Conservation (phyloP, 2,888 invertebrate species). For the Cataglyphis livida region DNA sequence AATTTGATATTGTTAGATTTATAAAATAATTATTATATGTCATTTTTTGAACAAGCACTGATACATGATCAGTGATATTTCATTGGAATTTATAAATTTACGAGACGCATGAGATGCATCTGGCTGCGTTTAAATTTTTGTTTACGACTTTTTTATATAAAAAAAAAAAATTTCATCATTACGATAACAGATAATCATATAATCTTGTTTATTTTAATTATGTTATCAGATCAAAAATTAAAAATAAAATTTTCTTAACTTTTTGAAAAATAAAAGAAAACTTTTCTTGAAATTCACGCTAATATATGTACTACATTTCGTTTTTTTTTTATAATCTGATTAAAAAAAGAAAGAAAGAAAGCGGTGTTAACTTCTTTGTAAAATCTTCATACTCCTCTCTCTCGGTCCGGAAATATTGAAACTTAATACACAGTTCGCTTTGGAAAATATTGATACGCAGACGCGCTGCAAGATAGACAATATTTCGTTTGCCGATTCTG, state of each 20-base stretch:
- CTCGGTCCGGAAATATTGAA: not conserved
- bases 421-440: constrained; percentile 18
- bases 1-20: not conserved
- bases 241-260: too few relatives aligned
- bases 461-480: constrained; percentile 6
- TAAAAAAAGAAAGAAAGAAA: not conserved
- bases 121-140: not conserved
- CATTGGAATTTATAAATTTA: not conserved
- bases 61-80: not conserved
- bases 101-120: not conserved
- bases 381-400: not conserved
- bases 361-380: not conserved
- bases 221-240: not conserved
- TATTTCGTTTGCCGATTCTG: constrained; percentile 33
- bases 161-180: not conserved
- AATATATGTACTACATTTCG: not conserved
- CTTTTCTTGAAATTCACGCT: not conserved
- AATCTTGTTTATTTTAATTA: not conserved
- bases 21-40: not conserved
- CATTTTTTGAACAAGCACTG: not conserved
- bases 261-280: not conserved
- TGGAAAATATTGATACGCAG: constrained; percentile 33
- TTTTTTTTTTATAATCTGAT: not conserved
- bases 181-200: not conserved
- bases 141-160: not conserved